Base-by-base conservation (phyloP, 2,888 invertebrate species). In the Pollenia labialis region DNA sequence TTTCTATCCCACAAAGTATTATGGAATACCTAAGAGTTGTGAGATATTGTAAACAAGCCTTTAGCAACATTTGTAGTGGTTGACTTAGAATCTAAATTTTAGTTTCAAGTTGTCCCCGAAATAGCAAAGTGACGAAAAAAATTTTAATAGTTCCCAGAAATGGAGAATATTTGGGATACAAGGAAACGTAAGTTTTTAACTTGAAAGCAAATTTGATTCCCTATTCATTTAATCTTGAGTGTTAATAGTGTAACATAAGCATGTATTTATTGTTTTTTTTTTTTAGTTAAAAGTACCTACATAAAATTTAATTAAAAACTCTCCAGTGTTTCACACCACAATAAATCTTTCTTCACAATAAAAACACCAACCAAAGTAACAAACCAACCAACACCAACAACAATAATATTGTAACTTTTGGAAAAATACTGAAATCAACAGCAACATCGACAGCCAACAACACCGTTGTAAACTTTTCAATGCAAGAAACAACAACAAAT, bases 291-390 rank as follows among this genome's bases (percentile, higher is more conserved):
- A 68, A 72, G 54, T 79, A 74, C 77, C 77, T 81, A 77, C 77
- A 81, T 81, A 77, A 85, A 82, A 79, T 85, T 82, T 85, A 82
- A 85, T 85, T 82, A 82, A 82, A 84, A 84, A 81, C 76, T 81
- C 81, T 84, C 60, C 66, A 76, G 60, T 76, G 66, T 44, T 83
- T 76, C 42, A 42, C 72, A 80, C 50, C 80, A 72, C 75, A 71
- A 72, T 81, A 87, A 76, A 87, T 87, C 66, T 84, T 52, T 80
- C 8, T 44, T 74, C 74, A 71, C 23, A 74, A 79, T 69, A 71
- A 64, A 32, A 74, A 32, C 62, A 60, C 64, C 64, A 66, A 32
- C 69, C 12, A 64, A 54, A 64, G 32, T 32, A 32, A 66, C 50
- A 54, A 75, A 23, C 48, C 11, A n/a, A 16, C 18, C 69, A 69